A percentile compares a stretch with the other conserved stretches of the same genome.
These are phyloP conservation scores for Pygoscelis antarcticus DNA, from an alignment of 2,113 vertebrate species.

Conservation along the genomic window DNA sequence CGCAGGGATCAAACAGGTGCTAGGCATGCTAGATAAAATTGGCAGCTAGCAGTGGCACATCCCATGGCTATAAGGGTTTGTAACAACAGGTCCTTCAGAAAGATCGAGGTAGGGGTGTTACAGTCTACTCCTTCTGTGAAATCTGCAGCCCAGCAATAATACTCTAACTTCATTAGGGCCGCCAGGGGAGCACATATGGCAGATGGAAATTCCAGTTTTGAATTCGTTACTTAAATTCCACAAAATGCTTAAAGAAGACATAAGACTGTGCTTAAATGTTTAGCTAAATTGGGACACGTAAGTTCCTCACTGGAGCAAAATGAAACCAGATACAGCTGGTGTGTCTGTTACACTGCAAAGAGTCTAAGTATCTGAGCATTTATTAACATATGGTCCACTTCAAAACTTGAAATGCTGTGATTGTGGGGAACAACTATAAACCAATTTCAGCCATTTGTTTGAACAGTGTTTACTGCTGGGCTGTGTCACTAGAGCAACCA, in stretches of 20 bases:
- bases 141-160: background rate
- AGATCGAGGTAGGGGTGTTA: accelerated
- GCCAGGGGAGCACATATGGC: accelerated
- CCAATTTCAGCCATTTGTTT: background rate
- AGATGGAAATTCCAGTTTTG: background rate
- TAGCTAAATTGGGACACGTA: background rate
- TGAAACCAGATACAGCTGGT: background rate
- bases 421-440: background rate
- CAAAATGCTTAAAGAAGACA: background rate
- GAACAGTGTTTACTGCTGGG: background rate
- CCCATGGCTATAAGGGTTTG: background rate
- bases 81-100: background rate
- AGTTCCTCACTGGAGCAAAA: background rate
- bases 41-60: background rate
- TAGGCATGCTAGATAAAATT: background rate
- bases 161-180: background rate
- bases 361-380: background rate
- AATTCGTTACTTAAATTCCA: background rate
- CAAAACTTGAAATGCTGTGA: background rate
- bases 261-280: background rate
- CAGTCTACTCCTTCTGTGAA: background rate
- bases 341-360: background rate
- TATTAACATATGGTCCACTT: background rate
- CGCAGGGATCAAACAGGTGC: background rate
- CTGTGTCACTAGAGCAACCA: background rate